A percentile compares a stretch with the other conserved stretches of the same genome.
phyloP scores from a whole-genome alignment of 2,888 invertebrate species.

The Amblyjoppa proteus region DNA sequence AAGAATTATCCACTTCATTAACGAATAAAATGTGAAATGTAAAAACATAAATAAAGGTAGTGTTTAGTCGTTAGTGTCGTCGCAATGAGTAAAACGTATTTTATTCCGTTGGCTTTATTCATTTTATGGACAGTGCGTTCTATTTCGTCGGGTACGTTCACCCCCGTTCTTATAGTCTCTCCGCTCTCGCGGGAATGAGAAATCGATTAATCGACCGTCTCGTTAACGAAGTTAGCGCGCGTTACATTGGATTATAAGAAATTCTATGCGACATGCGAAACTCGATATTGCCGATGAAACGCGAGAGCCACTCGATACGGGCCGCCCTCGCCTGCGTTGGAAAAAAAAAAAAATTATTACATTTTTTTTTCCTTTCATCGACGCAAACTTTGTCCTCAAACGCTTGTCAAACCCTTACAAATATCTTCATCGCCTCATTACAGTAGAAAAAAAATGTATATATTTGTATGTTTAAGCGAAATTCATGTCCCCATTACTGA shows the following conservation, averaged over 20 bases:
- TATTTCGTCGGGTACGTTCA: constrained; percentile 53
- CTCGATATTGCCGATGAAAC: constrained; percentile 69
- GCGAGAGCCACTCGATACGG: constrained; percentile 45
- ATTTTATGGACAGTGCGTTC: background rate
- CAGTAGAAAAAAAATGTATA: too few relatives aligned
- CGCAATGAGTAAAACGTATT: too few relatives aligned
- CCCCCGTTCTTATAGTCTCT: background rate
- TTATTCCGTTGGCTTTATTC: too few relatives aligned
- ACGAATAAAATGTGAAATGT: too few relatives aligned
- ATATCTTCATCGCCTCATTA: constrained; percentile 6
- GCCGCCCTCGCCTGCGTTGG: constrained; percentile 6
- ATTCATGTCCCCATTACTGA: too few relatives aligned
- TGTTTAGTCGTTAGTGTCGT: too few relatives aligned
- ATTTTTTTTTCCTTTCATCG: constrained; percentile 16
- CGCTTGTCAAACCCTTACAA: background rate
- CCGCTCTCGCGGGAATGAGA: constrained; percentile 18
- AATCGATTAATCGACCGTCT: constrained; percentile 72
- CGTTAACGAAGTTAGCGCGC: constrained; percentile 74
- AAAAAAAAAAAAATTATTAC: constrained; percentile 36
- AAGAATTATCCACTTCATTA: too few relatives aligned
- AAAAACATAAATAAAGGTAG: too few relatives aligned
- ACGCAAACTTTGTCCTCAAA: constrained; percentile 11
- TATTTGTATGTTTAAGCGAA: too few relatives aligned
- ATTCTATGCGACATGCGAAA: constrained; percentile 73
- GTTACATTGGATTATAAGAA: constrained; percentile 74